phyloP scores from a whole-genome alignment of 2,888 invertebrate species.

The Agriopis leucophaearia region DNA sequence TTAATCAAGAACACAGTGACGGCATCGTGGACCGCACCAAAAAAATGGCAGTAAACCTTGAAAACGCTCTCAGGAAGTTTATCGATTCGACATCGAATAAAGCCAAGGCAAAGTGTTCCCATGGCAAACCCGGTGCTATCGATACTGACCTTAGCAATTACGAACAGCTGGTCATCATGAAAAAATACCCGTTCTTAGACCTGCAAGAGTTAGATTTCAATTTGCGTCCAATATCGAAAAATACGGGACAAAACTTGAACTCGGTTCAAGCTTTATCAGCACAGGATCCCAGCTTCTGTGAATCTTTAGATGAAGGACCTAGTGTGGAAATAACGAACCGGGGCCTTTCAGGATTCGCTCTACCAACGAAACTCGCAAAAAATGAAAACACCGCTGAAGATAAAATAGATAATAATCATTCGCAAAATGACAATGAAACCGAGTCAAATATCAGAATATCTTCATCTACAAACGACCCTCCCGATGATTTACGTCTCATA shows the following conservation, averaged over 20 bases:
- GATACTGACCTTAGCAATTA: slow-evolving; percentile 71
- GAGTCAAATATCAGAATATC: slow-evolving; percentile 37
- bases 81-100: slow-evolving; percentile 49
- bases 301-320: slow-evolving; percentile 62
- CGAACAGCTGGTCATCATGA: slow-evolving; percentile 78
- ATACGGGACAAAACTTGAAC: slow-evolving; percentile 61
- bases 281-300: slow-evolving; percentile 65
- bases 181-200: slow-evolving; percentile 79
- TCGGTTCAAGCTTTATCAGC: slow-evolving; percentile 49
- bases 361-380: slow-evolving; percentile 65
- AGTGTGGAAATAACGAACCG: slow-evolving; percentile 77
- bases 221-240: slow-evolving; percentile 62
- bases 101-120: slow-evolving; percentile 43
- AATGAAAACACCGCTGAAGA: slow-evolving; percentile 41
- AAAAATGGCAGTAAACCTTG: slow-evolving; percentile 58
- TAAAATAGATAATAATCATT: slow-evolving; percentile 30
- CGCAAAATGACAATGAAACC: neutral
- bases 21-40: slow-evolving; percentile 55
- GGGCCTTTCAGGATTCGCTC: slow-evolving; percentile 76
- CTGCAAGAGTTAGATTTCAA: slow-evolving; percentile 71
- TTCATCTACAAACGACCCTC: slow-evolving; percentile 33
- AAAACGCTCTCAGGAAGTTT: slow-evolving; percentile 57
- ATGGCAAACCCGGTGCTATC: slow-evolving; percentile 48
- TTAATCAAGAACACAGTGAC: slow-evolving; percentile 37
- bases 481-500: slow-evolving; percentile 29